phyloP scores from a whole-genome alignment of 2,113 vertebrate species.

The Actenoides hombroni region DNA sequence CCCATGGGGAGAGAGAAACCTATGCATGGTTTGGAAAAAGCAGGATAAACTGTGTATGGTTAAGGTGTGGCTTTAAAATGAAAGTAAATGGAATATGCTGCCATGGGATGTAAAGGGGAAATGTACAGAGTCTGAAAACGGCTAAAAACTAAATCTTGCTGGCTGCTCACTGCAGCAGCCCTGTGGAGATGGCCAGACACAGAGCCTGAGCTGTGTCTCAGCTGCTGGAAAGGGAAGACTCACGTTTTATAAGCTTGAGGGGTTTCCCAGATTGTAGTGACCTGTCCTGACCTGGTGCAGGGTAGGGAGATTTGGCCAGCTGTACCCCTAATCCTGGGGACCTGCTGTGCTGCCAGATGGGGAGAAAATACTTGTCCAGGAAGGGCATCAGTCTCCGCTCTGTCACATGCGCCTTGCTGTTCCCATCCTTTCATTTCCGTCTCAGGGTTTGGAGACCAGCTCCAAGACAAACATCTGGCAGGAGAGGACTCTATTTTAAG shows the following conservation, averaged over 20 bases:
- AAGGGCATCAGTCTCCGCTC: neutral
- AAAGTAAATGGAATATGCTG: neutral
- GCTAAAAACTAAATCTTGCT: neutral
- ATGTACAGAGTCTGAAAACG: neutral
- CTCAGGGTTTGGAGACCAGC: neutral
- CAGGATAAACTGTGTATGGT: neutral
- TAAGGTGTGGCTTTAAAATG: neutral
- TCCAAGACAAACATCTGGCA: neutral
- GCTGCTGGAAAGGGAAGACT: neutral
- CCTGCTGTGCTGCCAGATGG: fast-evolving
- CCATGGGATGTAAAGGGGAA: neutral
- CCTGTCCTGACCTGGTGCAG: neutral
- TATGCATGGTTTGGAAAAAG: neutral
- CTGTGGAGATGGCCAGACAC: fast-evolving
- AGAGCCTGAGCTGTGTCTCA: fast-evolving
- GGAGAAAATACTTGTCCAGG: fast-evolving
- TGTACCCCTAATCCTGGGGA: neutral
- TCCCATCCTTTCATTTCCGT: neutral
- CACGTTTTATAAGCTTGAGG: fast-evolving
- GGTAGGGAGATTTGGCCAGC: neutral
- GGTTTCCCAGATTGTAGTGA: neutral
- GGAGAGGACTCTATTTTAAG: constrained; percentile 26
- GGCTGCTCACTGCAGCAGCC: neutral
- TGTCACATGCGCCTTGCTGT: neutral
- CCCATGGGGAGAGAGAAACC: neutral